Evolutionary conservation across 2,113 vertebrate species (phyloP).

Genomic region (Eurystomus gularis): DNA sequence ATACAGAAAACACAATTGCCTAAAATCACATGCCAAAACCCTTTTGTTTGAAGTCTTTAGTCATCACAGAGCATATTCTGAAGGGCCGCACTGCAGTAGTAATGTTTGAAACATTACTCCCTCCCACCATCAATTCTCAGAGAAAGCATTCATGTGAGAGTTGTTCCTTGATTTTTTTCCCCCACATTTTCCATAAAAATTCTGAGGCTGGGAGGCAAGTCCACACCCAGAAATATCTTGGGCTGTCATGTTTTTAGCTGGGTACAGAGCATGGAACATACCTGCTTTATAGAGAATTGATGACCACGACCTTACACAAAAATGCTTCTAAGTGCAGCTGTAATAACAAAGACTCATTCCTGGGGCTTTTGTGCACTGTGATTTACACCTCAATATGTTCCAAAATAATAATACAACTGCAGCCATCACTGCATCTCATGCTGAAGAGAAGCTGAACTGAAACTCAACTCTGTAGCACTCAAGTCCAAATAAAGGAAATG

Average conservation of each 20-base stretch:
- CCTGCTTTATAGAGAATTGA: background rate
- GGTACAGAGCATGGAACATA: background rate
- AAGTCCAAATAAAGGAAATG: background rate
- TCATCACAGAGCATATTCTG: background rate
- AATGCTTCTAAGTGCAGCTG: background rate
- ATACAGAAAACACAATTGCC: background rate
- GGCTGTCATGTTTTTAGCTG: background rate
- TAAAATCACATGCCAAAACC: background rate
- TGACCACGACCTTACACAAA: background rate
- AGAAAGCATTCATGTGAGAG: background rate
- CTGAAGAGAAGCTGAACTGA: background rate
- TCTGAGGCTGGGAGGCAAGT: background rate
- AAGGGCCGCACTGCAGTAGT: conserved; percentile 8
- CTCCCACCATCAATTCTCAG: background rate
- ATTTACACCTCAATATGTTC: background rate
- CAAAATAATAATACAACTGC: background rate
- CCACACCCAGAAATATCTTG: background rate
- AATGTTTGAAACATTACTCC: background rate
- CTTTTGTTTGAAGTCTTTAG: conserved; percentile 9
- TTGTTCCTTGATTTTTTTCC: background rate
- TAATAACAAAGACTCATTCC: background rate
- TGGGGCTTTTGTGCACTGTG: background rate
- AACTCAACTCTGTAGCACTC: background rate
- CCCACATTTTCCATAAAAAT: background rate
- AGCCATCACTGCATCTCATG: background rate